Conservation (phyloP, 1,140 invertebrate genomes). For the Chrysoperla carnea region DNA sequence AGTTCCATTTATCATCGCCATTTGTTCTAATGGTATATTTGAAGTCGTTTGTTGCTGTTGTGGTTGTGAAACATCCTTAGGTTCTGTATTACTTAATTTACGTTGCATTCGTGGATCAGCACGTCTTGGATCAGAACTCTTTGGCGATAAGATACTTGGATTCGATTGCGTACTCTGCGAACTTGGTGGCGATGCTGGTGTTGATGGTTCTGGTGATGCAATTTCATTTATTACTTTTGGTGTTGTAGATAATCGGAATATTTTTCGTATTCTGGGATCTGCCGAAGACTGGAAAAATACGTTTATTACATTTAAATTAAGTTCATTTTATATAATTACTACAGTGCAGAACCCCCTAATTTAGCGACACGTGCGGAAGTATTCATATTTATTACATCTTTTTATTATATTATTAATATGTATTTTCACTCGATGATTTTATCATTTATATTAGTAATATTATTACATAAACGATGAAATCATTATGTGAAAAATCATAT, state of each 20-base stretch:
- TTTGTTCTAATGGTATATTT: not conserved
- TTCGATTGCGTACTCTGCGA: not conserved
- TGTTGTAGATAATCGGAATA: conserved; percentile 32
- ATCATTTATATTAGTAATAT: no score
- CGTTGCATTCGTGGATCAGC: conserved; percentile 8
- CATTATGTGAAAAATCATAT: no score
- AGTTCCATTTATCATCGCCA: not conserved
- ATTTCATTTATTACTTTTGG: not conserved
- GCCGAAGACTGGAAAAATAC: conserved; percentile 34
- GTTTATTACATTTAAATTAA: not conserved
- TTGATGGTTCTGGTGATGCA: not conserved
- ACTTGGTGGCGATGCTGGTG: not conserved
- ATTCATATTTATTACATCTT: no score
- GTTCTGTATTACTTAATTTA: not conserved
- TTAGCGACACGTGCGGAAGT: no score
- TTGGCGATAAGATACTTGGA: not conserved
- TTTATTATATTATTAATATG: no score
- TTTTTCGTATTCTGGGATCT: conserved; percentile 54
- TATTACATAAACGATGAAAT: no score
- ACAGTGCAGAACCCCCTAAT: no score
- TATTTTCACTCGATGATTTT: no score
- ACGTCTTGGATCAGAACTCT: conserved; percentile 3
- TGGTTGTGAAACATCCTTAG: no score
- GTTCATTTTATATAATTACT: not conserved
- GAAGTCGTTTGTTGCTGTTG: not conserved